These are phyloP conservation scores for Nemopilema nomurai DNA, from an alignment of 30 jellyfish, hydroid and myxozoan species.

Conservation along the genomic window DNA sequence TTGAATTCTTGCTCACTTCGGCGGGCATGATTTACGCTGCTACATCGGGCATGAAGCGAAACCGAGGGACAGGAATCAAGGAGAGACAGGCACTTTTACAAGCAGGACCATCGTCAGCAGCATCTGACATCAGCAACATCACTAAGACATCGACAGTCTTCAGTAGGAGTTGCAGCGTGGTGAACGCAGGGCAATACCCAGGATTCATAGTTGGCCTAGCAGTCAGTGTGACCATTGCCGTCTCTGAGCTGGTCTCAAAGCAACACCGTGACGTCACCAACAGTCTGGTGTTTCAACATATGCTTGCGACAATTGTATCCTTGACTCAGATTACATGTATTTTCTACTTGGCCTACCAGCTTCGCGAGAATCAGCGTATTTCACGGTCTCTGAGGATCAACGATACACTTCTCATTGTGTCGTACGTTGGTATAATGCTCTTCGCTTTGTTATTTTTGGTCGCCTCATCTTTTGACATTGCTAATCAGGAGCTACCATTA, in stretches of 20 bases:
- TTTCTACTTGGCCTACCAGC: not conserved
- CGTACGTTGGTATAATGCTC: slow-evolving; percentile 21
- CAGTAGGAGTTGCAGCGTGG: not conserved
- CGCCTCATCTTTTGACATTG: slow-evolving; percentile 25
- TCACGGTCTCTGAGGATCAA: slow-evolving; percentile 7
- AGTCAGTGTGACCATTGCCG: slow-evolving; percentile 38
- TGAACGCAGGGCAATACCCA: slow-evolving; percentile 47
- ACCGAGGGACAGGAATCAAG: too few relatives aligned
- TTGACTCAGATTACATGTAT: slow-evolving; percentile 27
- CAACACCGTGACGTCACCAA: not conserved
- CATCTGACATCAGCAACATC: too few relatives aligned
- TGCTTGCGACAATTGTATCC: slow-evolving; percentile 9
- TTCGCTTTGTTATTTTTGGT: slow-evolving; percentile 30
- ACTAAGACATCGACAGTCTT: not conserved
- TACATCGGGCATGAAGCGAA: slow-evolving; percentile 33
- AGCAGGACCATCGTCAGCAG: too few relatives aligned
- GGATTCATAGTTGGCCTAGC: slow-evolving; percentile 55
- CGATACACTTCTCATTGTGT: slow-evolving; percentile 32
- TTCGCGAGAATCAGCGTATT: slow-evolving; percentile 4
- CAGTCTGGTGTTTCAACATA: slow-evolving; percentile 46
- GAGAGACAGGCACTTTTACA: too few relatives aligned
- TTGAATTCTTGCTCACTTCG: slow-evolving; percentile 48
- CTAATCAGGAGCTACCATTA: not conserved
- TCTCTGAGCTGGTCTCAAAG: slow-evolving; percentile 28
- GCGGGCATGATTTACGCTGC: slow-evolving; percentile 47